Evolutionary conservation across 2,113 vertebrate species (phyloP), one percentile per base, ranked within the genome.

Genomic region (Hippocampus guttulatus): DNA sequence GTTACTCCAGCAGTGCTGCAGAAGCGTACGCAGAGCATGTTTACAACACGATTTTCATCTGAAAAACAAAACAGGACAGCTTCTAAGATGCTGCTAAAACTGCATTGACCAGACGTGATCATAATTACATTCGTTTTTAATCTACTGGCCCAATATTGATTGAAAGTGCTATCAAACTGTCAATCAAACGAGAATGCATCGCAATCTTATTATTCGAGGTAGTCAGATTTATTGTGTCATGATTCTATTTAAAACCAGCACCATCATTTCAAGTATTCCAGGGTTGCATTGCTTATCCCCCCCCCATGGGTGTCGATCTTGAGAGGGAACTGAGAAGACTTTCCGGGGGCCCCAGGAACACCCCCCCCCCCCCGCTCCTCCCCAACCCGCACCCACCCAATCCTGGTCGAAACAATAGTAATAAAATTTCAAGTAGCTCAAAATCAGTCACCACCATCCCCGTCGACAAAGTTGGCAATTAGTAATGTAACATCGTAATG

Each of bases 171-270:
- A 58, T 61, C 27, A 16, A 30, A 61, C 6, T 61, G 8, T 54
- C 1, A 51, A 51, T 51, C 49, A 55, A 23, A 55, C 23, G 52
- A 55, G 52, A n/a, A 55, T 23, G 15, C 11, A 33, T 33, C 33
- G 58, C 45, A 20, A 52, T 60, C 7, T 79, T 23, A 30, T 61
- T 25, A 51, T 38, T 67, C 3, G 23, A 71, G 65, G 74, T 77
- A 33, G 55, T 11, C 11, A 58, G 55, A 77, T 70, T 80, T 63
- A 8, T 15, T 15, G 43, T 40, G 6, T 27, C 55, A 40, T 3
- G 16, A 21, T 21, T 23, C 5, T 15, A 52, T 52, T 52, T 10
- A 25, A 69, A 60, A 60, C 55, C n/a, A 64, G 65, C 12, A 58
- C 30, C 43, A 55, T 67, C 11, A 25, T 18, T 55, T 58, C n/a